Evolutionary conservation across 2,113 vertebrate genomes (phyloP).

Genomic region (Oryzias melastigma): DNA sequence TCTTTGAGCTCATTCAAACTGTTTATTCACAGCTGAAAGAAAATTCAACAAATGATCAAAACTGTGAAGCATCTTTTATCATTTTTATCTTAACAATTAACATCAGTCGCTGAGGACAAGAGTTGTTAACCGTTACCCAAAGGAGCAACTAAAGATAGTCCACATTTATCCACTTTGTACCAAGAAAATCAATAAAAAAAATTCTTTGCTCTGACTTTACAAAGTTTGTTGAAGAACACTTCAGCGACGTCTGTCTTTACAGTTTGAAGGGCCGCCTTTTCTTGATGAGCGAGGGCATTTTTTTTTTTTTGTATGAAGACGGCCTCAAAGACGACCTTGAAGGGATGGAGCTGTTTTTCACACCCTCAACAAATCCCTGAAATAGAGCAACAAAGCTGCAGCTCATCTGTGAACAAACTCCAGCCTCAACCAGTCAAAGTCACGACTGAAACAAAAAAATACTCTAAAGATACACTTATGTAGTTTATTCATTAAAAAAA

Average conservation of each 20-base stretch:
- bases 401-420: conserved; percentile 12
- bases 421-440: conserved; percentile 2
- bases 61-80: too few relatives aligned
- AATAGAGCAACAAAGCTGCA: conserved; percentile 8
- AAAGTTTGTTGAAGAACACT: too few relatives aligned
- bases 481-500: background rate
- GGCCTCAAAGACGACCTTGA: conserved; percentile 6
- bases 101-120: too few relatives aligned
- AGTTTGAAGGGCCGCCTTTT: background rate
- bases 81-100: too few relatives aligned
- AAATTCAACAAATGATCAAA: too few relatives aligned
- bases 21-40: too few relatives aligned
- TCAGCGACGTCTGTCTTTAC: background rate
- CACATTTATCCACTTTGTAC: too few relatives aligned
- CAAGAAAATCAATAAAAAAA: too few relatives aligned
- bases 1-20: too few relatives aligned
- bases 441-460: background rate
- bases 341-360: background rate
- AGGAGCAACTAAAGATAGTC: too few relatives aligned
- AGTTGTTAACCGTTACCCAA: too few relatives aligned
- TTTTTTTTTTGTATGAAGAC: conserved; percentile 7
- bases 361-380: conserved; percentile 13
- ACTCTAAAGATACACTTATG: background rate
- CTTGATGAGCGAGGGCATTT: conserved; percentile 1
- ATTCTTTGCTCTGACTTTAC: too few relatives aligned